These are phyloP conservation scores for Philopotamus ludificatus DNA, from an alignment of 1,140 invertebrate species.

Conservation along the genomic window DNA sequence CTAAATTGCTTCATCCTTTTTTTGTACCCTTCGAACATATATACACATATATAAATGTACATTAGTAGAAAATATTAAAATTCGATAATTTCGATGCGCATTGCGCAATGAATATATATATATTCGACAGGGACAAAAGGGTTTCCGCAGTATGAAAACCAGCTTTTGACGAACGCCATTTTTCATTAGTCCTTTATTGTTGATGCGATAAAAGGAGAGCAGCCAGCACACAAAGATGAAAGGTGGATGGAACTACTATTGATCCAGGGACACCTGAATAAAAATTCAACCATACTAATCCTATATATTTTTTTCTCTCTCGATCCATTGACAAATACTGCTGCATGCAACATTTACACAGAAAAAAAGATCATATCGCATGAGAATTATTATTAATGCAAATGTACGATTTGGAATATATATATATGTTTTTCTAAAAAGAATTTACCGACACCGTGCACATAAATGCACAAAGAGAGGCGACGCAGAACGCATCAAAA, in stretches of 20 bases:
- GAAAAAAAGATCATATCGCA: background rate
- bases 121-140: constrained; percentile 1
- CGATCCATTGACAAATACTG: constrained; percentile 29
- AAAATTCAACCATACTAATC: constrained; percentile 38
- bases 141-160: constrained; percentile 27
- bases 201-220: constrained; percentile 35
- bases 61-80: background rate
- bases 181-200: constrained; percentile 38
- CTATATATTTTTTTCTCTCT: constrained; percentile 21
- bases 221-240: constrained; percentile 41
- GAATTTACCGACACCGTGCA: too few species aligned
- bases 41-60: background rate
- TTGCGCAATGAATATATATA: background rate
- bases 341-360: background rate
- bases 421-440: too few species aligned
- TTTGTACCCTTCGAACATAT: background rate
- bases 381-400: too few species aligned
- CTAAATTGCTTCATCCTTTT: constrained; percentile 19
- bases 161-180: constrained; percentile 36
- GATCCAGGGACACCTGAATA: constrained; percentile 40
- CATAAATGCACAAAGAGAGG: too few species aligned
- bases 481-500: background rate
- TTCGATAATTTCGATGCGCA: too few species aligned
- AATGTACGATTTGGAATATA: too few species aligned
- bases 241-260: constrained; percentile 32